A percentile compares a stretch with the other conserved stretches of the same genome.
Conservation (phyloP, 2,888 invertebrate species). For the Drosophila aldrichi region DNA sequence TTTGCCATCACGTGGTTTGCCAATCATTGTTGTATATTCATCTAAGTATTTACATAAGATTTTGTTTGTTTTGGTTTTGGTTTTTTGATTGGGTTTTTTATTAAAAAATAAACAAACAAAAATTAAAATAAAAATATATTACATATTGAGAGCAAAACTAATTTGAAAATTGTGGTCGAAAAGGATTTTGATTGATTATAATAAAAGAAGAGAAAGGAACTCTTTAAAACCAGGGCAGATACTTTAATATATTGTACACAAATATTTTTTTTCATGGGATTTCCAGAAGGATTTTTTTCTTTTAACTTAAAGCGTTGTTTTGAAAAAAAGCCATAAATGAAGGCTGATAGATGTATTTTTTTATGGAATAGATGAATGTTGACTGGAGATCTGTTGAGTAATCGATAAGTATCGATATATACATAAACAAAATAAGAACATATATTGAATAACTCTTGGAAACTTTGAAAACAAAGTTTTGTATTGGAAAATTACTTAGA, state of each 20-base stretch:
- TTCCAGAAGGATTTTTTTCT: neutral
- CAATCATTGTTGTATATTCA: conserved; percentile 86
- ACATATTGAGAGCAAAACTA: conserved; percentile 35
- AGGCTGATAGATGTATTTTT: conserved; percentile 8
- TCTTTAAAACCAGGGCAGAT: neutral
- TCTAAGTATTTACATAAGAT: conserved; percentile 83
- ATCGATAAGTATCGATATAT: neutral
- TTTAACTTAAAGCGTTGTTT: conserved; percentile 26
- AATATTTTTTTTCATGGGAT: neutral
- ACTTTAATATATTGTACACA: conserved; percentile 36
- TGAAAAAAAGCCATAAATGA: conserved; percentile 30
- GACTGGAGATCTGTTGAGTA: conserved; percentile 20
- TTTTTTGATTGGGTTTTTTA: conserved; percentile 60
- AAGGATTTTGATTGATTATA: conserved; percentile 1
- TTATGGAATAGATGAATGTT: conserved; percentile 20
- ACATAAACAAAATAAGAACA: neutral
- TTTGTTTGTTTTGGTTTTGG: conserved; percentile 13
- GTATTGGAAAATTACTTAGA: neutral
- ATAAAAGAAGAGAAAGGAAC: conserved; percentile 5
- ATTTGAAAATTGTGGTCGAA: conserved; percentile 18
- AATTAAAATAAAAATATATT: conserved; percentile 32
- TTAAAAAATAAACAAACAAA: conserved; percentile 23
- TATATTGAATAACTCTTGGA: neutral
- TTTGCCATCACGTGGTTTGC: conserved; percentile 85
- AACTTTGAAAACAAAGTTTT: too few relatives aligned